phyloP scores from a whole-genome alignment of 2,888 invertebrate genomes.

The Melieria omissa region DNA sequence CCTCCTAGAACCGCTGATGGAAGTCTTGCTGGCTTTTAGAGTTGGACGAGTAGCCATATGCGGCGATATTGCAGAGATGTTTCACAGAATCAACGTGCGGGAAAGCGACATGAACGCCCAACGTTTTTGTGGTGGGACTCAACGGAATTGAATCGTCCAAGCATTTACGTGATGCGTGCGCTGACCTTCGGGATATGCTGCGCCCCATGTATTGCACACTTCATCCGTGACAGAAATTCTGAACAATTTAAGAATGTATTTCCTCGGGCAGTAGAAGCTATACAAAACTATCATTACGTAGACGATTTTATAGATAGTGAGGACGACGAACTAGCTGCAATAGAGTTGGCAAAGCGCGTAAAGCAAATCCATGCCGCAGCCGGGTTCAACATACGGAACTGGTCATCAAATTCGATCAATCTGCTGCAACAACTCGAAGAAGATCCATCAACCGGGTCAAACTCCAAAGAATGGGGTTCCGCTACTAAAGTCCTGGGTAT shows the following conservation, averaged over 20 bases:
- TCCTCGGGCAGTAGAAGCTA: constrained; percentile 27
- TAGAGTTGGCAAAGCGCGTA: constrained; percentile 6
- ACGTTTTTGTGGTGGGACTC: constrained; percentile 45
- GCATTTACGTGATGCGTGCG: constrained; percentile 38
- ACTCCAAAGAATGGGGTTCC: constrained; percentile 2
- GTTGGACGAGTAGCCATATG: constrained; percentile 37
- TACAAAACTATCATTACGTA: constrained; percentile 23
- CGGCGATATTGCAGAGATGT: constrained; percentile 44
- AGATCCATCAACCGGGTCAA: not conserved
- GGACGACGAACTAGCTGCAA: constrained; percentile 8
- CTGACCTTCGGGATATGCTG: constrained; percentile 36
- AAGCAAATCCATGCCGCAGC: constrained; percentile 18
- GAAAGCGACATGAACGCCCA: constrained; percentile 38
- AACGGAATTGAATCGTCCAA: not conserved
- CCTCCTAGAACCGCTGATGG: constrained; percentile 37
- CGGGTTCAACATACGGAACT: constrained; percentile 18
- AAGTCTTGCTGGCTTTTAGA: constrained; percentile 41
- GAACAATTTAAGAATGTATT: constrained; percentile 16
- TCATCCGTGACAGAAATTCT: constrained; percentile 28
- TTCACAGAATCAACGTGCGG: constrained; percentile 38
- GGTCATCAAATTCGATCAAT: constrained; percentile 25
- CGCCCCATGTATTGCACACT: constrained; percentile 38
- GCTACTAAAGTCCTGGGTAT: constrained; percentile 21
- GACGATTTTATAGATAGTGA: constrained; percentile 25
- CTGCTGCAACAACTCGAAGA: constrained; percentile 8